Conservation (phyloP, 2,888 invertebrate genomes). For the Muscina levida region DNA sequence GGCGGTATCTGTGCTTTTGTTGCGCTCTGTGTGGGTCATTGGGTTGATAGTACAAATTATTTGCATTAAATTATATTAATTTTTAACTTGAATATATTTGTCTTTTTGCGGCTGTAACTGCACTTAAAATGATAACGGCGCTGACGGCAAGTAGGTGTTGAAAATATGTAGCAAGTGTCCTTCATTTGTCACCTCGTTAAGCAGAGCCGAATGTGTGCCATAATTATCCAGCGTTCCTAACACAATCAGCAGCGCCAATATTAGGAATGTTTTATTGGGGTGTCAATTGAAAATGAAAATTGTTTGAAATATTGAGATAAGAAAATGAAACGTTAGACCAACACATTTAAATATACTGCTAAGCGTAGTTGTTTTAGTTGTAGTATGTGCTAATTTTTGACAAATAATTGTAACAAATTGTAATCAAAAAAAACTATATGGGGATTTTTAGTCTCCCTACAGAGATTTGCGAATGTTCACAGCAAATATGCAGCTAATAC, state of each 20-base stretch:
- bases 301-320: neutral
- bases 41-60: slow-evolving; percentile 64
- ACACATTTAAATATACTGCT: no score
- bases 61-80: slow-evolving; percentile 58
- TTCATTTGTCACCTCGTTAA: slow-evolving; percentile 57
- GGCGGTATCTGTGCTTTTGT: slow-evolving; percentile 45
- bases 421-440: no score
- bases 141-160: slow-evolving; percentile 55
- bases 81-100: slow-evolving; percentile 31
- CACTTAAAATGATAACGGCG: slow-evolving; percentile 58
- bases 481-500: no score
- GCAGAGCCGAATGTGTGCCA: neutral
- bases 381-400: no score
- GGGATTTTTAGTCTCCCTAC: no score
- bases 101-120: slow-evolving; percentile 37
- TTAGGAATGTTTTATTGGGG: neutral
- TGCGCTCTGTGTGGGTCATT: slow-evolving; percentile 58
- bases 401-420: no score
- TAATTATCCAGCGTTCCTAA: neutral
- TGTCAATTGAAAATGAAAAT: slow-evolving; percentile 1
- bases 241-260: neutral
- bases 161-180: slow-evolving; percentile 60
- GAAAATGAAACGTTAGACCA: no score
- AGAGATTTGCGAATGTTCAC: no score
- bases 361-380: no score